phyloP scores from a whole-genome alignment of 2,113 vertebrate species.

The Sander vitreus region DNA sequence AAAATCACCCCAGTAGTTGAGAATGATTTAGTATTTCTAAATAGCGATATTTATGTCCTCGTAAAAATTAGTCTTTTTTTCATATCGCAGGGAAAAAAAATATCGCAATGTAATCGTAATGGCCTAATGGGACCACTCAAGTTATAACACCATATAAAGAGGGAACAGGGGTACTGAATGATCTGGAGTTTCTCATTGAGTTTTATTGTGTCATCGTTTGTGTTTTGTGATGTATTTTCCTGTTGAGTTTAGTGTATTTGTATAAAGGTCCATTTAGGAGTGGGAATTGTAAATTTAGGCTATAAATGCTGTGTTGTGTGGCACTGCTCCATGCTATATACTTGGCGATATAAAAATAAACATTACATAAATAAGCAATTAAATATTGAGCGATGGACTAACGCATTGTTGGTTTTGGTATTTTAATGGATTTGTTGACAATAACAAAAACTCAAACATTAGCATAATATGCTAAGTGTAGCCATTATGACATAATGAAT shows the following conservation, averaged over 20 bases:
- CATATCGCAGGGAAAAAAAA: too few species aligned
- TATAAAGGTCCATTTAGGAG: too few species aligned
- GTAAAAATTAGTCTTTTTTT: too few species aligned
- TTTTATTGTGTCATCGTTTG: background rate
- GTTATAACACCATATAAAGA: background rate
- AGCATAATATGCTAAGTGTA: too few species aligned
- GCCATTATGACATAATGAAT: background rate
- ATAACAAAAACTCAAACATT: too few species aligned
- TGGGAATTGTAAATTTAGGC: too few species aligned
- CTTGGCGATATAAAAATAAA: background rate
- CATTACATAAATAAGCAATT: background rate
- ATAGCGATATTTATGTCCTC: too few species aligned
- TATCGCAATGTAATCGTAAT: too few species aligned
- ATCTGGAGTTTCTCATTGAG: conserved; percentile 8
- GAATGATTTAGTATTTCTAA: too few species aligned
- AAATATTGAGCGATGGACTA: background rate
- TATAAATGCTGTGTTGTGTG: background rate
- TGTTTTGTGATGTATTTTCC: too few species aligned
- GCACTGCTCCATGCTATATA: background rate
- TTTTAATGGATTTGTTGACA: background rate
- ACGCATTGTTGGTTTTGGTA: background rate
- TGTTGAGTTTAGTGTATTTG: too few species aligned
- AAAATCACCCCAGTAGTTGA: too few species aligned
- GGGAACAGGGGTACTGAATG: background rate
- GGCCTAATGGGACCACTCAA: background rate